These are phyloP conservation scores for Charanyca ferruginea DNA, from an alignment of 2,888 invertebrate species.

Conservation along the genomic window DNA sequence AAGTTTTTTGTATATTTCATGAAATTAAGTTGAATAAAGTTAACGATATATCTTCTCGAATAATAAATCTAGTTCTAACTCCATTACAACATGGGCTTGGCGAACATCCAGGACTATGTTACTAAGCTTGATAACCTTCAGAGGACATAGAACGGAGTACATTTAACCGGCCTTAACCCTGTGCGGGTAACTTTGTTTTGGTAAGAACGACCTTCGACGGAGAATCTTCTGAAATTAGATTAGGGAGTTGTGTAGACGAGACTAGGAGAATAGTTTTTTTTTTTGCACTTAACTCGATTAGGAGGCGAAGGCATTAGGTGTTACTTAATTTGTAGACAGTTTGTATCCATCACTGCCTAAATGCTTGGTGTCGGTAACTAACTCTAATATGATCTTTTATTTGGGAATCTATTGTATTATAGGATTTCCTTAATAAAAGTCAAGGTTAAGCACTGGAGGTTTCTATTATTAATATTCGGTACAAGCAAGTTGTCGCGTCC, in stretches of 20 bases:
- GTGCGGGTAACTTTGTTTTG: constrained; percentile 33
- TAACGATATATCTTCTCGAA: constrained; percentile 6
- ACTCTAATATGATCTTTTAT: no score
- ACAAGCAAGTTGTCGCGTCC: no score
- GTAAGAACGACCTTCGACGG: constrained; percentile 20
- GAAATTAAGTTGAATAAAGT: constrained; percentile 1
- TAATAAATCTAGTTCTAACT: constrained; percentile 31
- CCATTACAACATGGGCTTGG: constrained; percentile 47
- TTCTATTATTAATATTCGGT: no score
- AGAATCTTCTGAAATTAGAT: constrained; percentile 19
- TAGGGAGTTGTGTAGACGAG: not conserved
- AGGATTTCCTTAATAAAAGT: no score
- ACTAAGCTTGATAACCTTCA: constrained; percentile 31
- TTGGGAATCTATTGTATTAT: no score
- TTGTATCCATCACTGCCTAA: constrained; percentile 2
- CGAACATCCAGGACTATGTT: constrained; percentile 45
- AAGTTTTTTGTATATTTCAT: no score
- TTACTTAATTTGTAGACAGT: constrained; percentile 3
- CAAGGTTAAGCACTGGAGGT: no score
- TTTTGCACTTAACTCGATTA: constrained; percentile 3
- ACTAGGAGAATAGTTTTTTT: constrained; percentile 13
- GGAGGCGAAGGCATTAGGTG: no score
- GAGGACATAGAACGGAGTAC: constrained; percentile 29
- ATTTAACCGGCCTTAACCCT: constrained; percentile 47
- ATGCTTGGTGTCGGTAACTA: no score